Conservation (phyloP, 92 coral and sea anemone species). For the Metridium senile region DNA sequence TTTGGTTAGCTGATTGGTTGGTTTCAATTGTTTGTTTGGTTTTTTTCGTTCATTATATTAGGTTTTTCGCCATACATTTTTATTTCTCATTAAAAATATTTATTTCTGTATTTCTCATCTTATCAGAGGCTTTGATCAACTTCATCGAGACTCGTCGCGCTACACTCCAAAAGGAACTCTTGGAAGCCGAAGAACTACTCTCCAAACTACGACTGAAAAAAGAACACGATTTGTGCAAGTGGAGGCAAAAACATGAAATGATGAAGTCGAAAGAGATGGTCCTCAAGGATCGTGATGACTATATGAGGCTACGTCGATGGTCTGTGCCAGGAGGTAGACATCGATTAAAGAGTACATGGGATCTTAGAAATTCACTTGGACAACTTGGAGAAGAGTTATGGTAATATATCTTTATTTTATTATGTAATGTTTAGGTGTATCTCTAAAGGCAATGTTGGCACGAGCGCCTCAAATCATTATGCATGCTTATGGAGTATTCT, state of each 20-base stretch:
- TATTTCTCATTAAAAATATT: no score
- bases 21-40: no score
- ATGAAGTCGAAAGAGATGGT: conserved; percentile 27
- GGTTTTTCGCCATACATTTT: no score
- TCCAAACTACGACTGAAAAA: conserved; percentile 67
- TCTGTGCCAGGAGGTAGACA: conserved; percentile 5
- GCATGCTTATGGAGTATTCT: no score
- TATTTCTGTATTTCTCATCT: background rate
- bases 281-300: background rate
- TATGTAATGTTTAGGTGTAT: no score
- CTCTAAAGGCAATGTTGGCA: background rate
- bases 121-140: conserved; percentile 41
- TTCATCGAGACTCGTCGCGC: conserved; percentile 55
- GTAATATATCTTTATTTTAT: background rate
- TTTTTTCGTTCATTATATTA: no score
- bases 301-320: conserved; percentile 25
- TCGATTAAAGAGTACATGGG: conserved; percentile 71
- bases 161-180: conserved; percentile 58
- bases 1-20: no score
- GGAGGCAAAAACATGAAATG: conserved; percentile 70
- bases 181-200: conserved; percentile 71
- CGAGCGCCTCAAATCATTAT: no score
- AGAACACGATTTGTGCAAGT: conserved; percentile 57
- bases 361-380: conserved; percentile 43
- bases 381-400: conserved; percentile 50